phyloP scores from a whole-genome alignment of 2,797 vertebrate species.

The Champsocephalus gunnari region DNA sequence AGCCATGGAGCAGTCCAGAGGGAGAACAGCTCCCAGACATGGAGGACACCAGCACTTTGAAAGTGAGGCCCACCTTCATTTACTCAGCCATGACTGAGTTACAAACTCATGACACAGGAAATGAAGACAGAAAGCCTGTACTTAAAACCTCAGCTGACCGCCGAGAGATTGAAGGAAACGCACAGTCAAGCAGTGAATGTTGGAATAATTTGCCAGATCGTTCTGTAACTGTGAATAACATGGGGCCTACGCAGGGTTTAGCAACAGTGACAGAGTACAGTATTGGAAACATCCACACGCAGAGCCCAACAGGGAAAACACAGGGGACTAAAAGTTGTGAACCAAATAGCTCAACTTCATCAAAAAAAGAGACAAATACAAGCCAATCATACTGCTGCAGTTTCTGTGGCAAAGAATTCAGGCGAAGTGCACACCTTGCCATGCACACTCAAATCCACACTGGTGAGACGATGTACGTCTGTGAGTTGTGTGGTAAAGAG shows the following conservation, averaged over 20 bases:
- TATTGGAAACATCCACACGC: not conserved
- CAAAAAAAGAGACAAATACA: not conserved
- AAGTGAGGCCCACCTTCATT: conserved; percentile 5
- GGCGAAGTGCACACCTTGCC: conserved; percentile 11
- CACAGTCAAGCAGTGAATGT: conserved; percentile 1
- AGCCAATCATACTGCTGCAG: conserved; percentile 9
- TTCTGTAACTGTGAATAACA: conserved; percentile 8
- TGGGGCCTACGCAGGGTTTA: not conserved
- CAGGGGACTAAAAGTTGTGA: not conserved
- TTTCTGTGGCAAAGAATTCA: conserved; percentile 25
- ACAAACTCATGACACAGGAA: conserved; percentile 4
- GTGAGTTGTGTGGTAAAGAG: conserved; percentile 34
- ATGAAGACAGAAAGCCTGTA: conserved; percentile 20
- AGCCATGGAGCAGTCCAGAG: conserved; percentile 12
- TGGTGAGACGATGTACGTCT: conserved; percentile 10
- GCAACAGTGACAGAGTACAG: not conserved
- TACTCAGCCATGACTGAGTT: conserved; percentile 5
- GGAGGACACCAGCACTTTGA: not conserved
- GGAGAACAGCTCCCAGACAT: not conserved
- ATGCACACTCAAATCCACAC: conserved; percentile 17
- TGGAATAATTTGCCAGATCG: conserved; percentile 20
- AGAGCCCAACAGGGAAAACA: conserved; percentile 1
- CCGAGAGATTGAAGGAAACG: not conserved
- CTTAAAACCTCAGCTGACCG: not conserved
- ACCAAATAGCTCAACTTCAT: not conserved